A percentile compares a stretch with the other conserved stretches of the same genome.
Conservation (phyloP, 2,888 invertebrate species). For the Liodrosophila aerea region DNA sequence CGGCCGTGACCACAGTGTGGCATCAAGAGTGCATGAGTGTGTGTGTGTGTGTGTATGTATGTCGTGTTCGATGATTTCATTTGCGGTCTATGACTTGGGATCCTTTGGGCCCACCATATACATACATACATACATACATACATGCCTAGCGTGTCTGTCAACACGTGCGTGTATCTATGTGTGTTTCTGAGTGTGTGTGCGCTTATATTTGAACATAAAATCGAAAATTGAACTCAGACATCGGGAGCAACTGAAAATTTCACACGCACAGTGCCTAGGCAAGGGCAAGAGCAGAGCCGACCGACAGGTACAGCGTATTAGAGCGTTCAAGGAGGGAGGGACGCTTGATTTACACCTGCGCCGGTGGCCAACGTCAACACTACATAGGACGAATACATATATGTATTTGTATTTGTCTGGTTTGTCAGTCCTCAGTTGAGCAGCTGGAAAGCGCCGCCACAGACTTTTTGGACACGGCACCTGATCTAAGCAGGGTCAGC, state of each 20-base stretch:
- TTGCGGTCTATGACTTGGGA: constrained; percentile 44
- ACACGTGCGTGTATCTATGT: constrained; percentile 27
- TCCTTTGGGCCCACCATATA: constrained; percentile 2
- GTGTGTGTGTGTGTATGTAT: constrained; percentile 6
- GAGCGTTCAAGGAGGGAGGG: not conserved
- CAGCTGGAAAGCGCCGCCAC: constrained; percentile 60
- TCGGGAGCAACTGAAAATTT: constrained; percentile 60
- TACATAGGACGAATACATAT: too few species aligned
- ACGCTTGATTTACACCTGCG: constrained; percentile 60
- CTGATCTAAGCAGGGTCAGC: constrained; percentile 3
- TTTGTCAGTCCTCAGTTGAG: constrained; percentile 21
- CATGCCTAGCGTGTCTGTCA: constrained; percentile 40
- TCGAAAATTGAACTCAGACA: constrained; percentile 54
- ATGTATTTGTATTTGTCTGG: constrained; percentile 17
- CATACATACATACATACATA: not conserved
- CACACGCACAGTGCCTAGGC: constrained; percentile 56
- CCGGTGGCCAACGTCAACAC: constrained; percentile 67
- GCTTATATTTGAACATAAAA: constrained; percentile 32
- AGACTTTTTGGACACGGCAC: constrained; percentile 24
- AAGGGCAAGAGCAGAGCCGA: not conserved
- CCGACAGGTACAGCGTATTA: constrained; percentile 4
- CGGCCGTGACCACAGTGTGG: constrained; percentile 64
- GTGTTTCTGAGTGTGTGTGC: constrained; percentile 3
- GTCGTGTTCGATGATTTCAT: constrained; percentile 66
- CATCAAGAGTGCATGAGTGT: constrained; percentile 12